Evolutionary conservation across 1,140 invertebrate genomes (phyloP), one percentile per base, ranked within the genome.

Genomic region (Helicorthomorpha holstii): DNA sequence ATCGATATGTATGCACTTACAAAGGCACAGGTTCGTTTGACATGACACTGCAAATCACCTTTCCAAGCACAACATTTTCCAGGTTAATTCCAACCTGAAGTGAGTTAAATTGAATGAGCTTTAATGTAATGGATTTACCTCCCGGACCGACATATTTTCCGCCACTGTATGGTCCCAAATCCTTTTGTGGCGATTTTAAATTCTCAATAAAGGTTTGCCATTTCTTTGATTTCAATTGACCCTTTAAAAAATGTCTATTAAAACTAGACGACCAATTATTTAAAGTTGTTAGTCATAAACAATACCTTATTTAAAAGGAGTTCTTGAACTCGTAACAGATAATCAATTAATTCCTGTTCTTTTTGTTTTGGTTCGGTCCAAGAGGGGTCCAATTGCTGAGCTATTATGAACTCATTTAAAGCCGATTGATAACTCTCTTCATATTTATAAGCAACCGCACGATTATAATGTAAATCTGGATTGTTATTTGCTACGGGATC

Each of bases 391-490:
- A 85, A 69, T 16, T 69, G 64, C 26, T 71, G 68, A 4, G 84
- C 79, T 60, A 70, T 68, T 27, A 74, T 63, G 57, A 86, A 85
- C 34, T 78, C 79, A 53, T 79, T 69, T 34, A 89, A 61, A 2
- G 83, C 81, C 60, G 74, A 64, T 54, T 75, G 65, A 66, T 81
- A 89, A 50, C 79, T 72, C 67, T 89, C 85, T 68, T 85, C 80
- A 66, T 86, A 87, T 66, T 84, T 84, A 48, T 83, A 72, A 4
- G 78, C 85, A 59, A 85, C 75, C 50, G 78, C 83, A 74, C 83
- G 82, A 65, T 90, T 92, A 62, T 81, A 88, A 71, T 85, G 82
- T 29, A 91, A 71, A 73, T 89, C 83, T 1, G 84, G 76, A 63
- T 83, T 82, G 56, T 75, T 78, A 60, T 68, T 76, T 1, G 83